phyloP scores from a whole-genome alignment of 2,888 invertebrate genomes.

The Noctuana brunneofusca region DNA sequence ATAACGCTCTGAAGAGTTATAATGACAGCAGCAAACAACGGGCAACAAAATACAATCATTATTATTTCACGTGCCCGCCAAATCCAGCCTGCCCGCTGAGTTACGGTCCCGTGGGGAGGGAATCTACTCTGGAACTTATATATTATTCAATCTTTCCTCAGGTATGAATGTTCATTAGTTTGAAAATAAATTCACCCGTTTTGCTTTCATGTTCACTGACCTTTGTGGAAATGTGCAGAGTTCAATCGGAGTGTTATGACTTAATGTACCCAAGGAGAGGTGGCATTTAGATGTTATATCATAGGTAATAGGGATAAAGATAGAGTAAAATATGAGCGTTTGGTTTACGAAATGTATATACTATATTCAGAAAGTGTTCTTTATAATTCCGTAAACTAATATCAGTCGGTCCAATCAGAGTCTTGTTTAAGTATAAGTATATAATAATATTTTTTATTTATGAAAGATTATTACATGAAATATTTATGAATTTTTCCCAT shows the following conservation, averaged over 20 bases:
- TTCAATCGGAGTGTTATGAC: not conserved
- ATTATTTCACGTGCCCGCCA: conserved; percentile 49
- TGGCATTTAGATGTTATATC: not conserved
- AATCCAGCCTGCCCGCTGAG: conserved; percentile 61
- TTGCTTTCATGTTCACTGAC: conserved; percentile 58
- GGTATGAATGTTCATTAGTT: conserved; percentile 76
- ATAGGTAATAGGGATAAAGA: not conserved
- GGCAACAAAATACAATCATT: conserved; percentile 50
- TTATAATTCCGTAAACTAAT: not conserved
- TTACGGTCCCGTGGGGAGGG: conserved; percentile 62
- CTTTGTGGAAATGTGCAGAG: conserved; percentile 42
- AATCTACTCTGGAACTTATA: conserved; percentile 67
- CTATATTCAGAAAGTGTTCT: not conserved
- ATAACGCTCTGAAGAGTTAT: conserved; percentile 23
- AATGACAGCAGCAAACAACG: conserved; percentile 36
- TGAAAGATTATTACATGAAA: no score
- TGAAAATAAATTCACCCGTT: conserved; percentile 59
- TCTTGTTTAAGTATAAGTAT: not conserved
- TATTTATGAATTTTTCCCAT: no score
- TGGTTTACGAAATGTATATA: not conserved
- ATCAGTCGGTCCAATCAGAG: not conserved
- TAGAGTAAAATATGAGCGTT: not conserved
- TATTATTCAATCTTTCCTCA: conserved; percentile 76
- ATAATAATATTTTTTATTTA: no score
- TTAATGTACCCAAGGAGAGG: not conserved